Base-by-base conservation (phyloP, 2,113 vertebrate species). In the Gymnogyps californianus region DNA sequence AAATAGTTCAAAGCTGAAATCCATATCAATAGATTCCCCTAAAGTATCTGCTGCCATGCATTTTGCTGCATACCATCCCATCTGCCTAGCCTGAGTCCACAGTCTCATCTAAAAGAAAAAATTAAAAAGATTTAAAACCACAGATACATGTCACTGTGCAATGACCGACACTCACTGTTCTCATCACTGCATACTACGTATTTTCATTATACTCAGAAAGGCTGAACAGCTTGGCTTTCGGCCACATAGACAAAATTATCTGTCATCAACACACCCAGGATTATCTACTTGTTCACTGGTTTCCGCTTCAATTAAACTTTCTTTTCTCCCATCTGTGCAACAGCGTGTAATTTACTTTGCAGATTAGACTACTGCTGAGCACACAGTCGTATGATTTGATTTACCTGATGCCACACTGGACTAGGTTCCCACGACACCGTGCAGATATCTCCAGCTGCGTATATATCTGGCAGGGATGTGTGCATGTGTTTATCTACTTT, bases 1-100 rank as follows among this genome's bases (percentile, higher is more conserved):
- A 96, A 99, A 99, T 15, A 99, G 98, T 91, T 99, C 99, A 44
- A 99, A 99, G 98, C 99, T 99, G 98, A 99, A 99, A 95, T 99
- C 99, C 98, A 99, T 96, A 32, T 99, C 99, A 29, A 98, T 91
- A 1, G 97, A 36, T 44, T 99, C 98, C 13, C 98, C 98, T 28
- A 83, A 88, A 42, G 90, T 32, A 7, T 98, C 98, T 5, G 99
- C 99, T 3, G 98, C 98, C 97, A 99, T 99, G 95, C 99, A 99
- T 86, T 99, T 99, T 2, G 98, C 99, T 2, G 99, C 99, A 8
- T 99, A 98, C 98, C 99, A 99, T 46, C 99, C 99, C 99, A 99
- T 99, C 98, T 99, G 99, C 90, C 99, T 98, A 3, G 99, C 99
- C 54, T 99, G 99, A 9, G 99, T 99, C 99, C 99, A 99, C 80